These are phyloP conservation scores for Ricordea florida DNA, from an alignment of 92 coral and sea anemone genomes.

Conservation along the genomic window DNA sequence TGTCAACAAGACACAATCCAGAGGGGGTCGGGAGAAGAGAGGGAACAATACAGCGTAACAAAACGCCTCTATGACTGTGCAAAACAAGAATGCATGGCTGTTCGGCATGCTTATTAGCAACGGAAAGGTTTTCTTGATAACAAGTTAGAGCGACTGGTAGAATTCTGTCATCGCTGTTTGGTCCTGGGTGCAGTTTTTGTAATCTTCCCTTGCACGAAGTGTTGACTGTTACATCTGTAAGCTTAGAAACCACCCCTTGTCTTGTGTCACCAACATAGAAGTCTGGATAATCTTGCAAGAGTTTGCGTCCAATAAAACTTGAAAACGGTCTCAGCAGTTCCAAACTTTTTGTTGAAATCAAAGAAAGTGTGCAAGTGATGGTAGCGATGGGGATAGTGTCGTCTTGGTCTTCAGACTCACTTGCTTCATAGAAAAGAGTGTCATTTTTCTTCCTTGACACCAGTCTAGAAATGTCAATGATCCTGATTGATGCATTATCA, in stretches of 20 bases:
- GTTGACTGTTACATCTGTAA: slow-evolving; percentile 10
- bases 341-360: no score
- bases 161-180: neutral
- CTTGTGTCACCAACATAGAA: slow-evolving; percentile 28
- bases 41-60: no score
- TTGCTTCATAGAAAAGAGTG: slow-evolving; percentile 1
- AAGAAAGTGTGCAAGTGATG: no score
- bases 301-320: no score
- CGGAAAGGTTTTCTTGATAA: neutral
- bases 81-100: no score
- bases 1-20: no score
- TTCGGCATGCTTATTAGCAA: no score
- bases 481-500: slow-evolving; percentile 47
- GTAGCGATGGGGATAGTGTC: no score
- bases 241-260: slow-evolving; percentile 26
- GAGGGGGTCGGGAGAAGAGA: no score
- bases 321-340: no score
- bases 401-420: slow-evolving; percentile 9
- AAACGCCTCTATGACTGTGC: no score
- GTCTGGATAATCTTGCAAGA: slow-evolving; percentile 26
- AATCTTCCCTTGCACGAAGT: slow-evolving; percentile 25
- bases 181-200: slow-evolving; percentile 2
- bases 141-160: neutral
- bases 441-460: slow-evolving; percentile 15
- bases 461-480: slow-evolving; percentile 43